Percentiles rank a stretch among this genome's conserved stretches.
Conservation (phyloP, 2,113 vertebrate genomes). For the Tichodroma muraria region DNA sequence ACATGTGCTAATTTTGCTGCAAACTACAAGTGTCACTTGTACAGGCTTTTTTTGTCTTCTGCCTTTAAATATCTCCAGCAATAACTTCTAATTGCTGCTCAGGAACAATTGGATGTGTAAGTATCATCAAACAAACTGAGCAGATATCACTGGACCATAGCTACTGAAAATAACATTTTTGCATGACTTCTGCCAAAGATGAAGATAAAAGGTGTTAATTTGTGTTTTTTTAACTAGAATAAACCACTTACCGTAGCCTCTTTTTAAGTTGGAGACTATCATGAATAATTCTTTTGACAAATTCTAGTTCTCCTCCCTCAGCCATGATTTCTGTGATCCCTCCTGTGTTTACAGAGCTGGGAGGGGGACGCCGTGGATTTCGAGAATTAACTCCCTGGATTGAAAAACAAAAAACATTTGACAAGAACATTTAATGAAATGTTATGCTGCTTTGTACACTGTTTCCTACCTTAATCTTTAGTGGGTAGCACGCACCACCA, state of each 20-base stretch:
- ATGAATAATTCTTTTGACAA: slow-evolving; percentile 99
- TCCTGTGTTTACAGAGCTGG: slow-evolving; percentile 96
- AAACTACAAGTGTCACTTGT: neutral
- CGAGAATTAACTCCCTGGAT: slow-evolving; percentile 93
- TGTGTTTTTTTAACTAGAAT: neutral
- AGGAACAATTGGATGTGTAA: neutral
- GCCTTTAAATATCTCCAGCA: neutral
- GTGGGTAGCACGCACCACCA: neutral
- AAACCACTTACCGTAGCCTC: slow-evolving; percentile 80
- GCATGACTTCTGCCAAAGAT: neutral
- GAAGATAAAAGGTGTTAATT: neutral
- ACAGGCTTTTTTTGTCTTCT: neutral
- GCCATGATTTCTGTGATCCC: slow-evolving; percentile 99
- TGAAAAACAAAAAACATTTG: neutral
- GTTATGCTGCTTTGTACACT: neutral
- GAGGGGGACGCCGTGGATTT: slow-evolving; percentile 91
- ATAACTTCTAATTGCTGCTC: neutral
- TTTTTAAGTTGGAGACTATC: slow-evolving; percentile 96
- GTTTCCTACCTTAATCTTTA: neutral
- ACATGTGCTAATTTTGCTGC: neutral
- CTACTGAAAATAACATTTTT: neutral
- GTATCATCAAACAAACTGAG: neutral
- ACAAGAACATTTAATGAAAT: neutral
- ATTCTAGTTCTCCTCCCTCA: slow-evolving; percentile 96
- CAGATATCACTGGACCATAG: neutral